Evolutionary conservation across 2,888 invertebrate species (phyloP).

Genomic region (Leptopilina syphax): DNA sequence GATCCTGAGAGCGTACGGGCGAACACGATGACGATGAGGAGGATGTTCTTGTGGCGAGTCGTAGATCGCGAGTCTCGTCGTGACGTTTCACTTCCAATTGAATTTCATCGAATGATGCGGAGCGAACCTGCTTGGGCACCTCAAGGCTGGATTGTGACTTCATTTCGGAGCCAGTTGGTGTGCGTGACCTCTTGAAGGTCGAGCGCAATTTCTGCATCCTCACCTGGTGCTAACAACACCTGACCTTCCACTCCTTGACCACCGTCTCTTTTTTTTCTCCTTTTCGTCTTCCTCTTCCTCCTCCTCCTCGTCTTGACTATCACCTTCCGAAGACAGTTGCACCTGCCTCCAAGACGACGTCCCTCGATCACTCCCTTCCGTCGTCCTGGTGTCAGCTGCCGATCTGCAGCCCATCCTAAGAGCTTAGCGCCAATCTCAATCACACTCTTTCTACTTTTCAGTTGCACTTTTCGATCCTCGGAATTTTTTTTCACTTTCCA

Average conservation of each 20-base stretch:
- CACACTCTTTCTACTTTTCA: constrained; percentile 42
- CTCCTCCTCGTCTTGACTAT: constrained; percentile 41
- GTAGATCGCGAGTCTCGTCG: constrained; percentile 49
- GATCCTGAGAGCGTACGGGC: constrained; percentile 67
- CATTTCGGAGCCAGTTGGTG: constrained; percentile 94
- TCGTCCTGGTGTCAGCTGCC: constrained; percentile 65
- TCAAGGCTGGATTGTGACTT: constrained; percentile 94
- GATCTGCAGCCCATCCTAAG: constrained; percentile 72
- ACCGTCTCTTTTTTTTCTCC: constrained; percentile 42
- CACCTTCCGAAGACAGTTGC: constrained; percentile 52
- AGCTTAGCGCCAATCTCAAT: constrained; percentile 50
- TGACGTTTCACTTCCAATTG: constrained; percentile 75
- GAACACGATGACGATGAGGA: constrained; percentile 70
- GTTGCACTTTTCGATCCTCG: no score
- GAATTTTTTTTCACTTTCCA: neutral
- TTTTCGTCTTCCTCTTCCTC: constrained; percentile 47
- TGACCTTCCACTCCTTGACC: constrained; percentile 22
- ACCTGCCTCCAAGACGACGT: constrained; percentile 54
- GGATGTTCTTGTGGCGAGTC: constrained; percentile 54
- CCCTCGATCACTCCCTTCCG: constrained; percentile 64
- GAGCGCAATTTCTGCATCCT: constrained; percentile 89
- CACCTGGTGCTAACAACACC: constrained; percentile 75
- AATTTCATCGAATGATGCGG: constrained; percentile 94
- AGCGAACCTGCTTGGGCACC: constrained; percentile 93
- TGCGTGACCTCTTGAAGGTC: constrained; percentile 91